A percentile compares a stretch with the other conserved stretches of the same genome.
Conservation (phyloP, 1,140 invertebrate species). For the Thrips palmi region DNA sequence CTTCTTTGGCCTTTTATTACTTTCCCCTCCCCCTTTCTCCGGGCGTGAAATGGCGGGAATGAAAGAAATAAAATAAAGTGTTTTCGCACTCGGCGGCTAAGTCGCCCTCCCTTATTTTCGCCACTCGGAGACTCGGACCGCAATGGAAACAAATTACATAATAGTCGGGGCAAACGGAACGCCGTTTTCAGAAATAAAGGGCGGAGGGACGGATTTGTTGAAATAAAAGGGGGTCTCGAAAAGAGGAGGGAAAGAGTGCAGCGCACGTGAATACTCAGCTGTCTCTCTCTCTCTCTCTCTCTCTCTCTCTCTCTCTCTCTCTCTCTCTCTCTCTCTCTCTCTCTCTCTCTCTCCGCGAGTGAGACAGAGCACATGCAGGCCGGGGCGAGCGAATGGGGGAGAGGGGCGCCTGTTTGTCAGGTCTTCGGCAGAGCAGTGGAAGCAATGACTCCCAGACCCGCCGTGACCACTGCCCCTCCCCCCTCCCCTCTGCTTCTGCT, state of each 20-base stretch:
- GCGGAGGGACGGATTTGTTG: neutral
- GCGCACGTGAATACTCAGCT: neutral
- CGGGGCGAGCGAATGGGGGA: neutral
- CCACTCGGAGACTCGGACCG: neutral
- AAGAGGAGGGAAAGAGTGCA: neutral
- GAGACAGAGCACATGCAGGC: neutral
- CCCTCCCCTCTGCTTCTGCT: too few relatives aligned
- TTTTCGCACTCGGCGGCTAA: too few relatives aligned
- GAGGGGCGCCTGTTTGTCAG: neutral
- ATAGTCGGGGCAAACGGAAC: constrained; percentile 12
- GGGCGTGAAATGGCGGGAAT: too few relatives aligned
- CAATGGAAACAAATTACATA: constrained; percentile 8
- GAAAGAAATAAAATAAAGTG: too few relatives aligned
- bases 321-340: constrained; percentile 10
- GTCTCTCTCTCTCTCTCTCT: constrained; percentile 11
- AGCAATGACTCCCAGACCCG: too few relatives aligned
- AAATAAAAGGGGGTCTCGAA: neutral
- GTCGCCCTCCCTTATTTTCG: neutral
- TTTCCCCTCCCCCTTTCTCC: too few relatives aligned
- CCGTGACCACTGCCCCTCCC: too few relatives aligned
- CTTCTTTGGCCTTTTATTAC: too few relatives aligned
- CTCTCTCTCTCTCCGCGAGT: constrained; percentile 7
- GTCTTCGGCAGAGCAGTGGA: neutral
- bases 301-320: constrained; percentile 12
- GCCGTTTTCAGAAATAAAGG: constrained; percentile 11